Evolutionary conservation across 2,888 invertebrate species (phyloP), one percentile per base, ranked within the genome.

Genomic region (Gymnosoma rotundatum): DNA sequence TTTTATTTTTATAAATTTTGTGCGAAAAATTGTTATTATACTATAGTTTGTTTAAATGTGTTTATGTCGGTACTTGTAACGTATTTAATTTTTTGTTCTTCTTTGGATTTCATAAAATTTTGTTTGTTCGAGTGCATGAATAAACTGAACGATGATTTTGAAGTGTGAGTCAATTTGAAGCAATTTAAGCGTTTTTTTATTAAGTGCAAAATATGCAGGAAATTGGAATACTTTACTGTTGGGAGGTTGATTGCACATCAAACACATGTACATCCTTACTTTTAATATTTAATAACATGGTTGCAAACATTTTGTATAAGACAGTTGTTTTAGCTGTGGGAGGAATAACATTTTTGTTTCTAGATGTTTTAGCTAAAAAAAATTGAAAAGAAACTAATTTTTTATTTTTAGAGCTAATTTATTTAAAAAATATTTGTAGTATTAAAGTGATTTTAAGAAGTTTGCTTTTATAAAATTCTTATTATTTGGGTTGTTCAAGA

Each of bases 141-240:
- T 63, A 61, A 75, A 75, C 58, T 48, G 64, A 64, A 52, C 75
- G 63, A 76, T 76, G 64, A 74, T 78, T 84, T 84, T 84, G 81
- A 84, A 84, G 84, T 84, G 84, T 84, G 84, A 84, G 81, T 84
- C 84, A 81, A 84, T 84, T 84, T 84, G 78, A 81, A 84, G 84
- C 84, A 84, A 81, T 84, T 84, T 84, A 84, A 84, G 74, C 80
- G 74, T 78, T 84, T 81, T 84, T 81, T 81, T 84, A 81, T 84
- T 84, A 84, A 84, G 78, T 84, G 84, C 78, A 84, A 81, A 84
- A 81, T 80, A 76, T 81, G 74, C 84, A 84, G 84, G 84, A 81
- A 84, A 84, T 84, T 84, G 84, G 66, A 81, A 78, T 78, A 78
- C 63, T 84, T 83, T 83, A 69, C 63, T 75, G 67, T 67, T 70